Conservation (phyloP, 2,888 invertebrate species). For the Meganola albula region DNA sequence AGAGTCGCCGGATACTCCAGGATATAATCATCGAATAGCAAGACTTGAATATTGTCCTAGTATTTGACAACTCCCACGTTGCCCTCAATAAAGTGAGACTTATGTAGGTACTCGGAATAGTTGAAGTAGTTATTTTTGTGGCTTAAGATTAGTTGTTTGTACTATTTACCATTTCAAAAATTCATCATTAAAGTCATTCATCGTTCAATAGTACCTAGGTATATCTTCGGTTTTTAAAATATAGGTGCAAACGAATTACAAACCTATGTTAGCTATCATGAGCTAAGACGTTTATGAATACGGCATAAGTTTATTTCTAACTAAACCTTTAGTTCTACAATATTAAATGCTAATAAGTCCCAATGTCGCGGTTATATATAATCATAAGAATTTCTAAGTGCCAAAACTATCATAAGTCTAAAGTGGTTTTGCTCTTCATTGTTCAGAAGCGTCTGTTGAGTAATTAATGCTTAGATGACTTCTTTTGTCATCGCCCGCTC, state of each 20-base stretch:
- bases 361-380: conserved; percentile 22
- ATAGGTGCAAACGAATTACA: too few relatives aligned
- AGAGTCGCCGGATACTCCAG: conserved; percentile 49
- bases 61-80: conserved; percentile 20
- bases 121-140: conserved; percentile 20
- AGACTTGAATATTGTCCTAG: conserved; percentile 23
- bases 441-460: conserved; percentile 44
- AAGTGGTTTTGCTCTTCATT: conserved; percentile 48
- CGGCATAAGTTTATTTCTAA: too few relatives aligned
- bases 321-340: conserved; percentile 13
- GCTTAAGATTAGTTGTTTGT: conserved; percentile 16
- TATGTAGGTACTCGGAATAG: conserved; percentile 16
- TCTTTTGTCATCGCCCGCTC: conserved; percentile 47
- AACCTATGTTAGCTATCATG: too few relatives aligned
- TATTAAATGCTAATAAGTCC: conserved; percentile 21
- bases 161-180: conserved; percentile 15
- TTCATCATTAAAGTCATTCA: too few relatives aligned
- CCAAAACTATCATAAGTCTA: conserved; percentile 50
- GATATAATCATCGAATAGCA: conserved; percentile 27
- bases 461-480: conserved; percentile 51
- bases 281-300: too few relatives aligned
- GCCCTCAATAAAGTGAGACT: conserved; percentile 26
- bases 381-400: conserved; percentile 25
- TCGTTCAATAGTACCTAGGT: too few relatives aligned
- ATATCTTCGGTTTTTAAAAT: too few relatives aligned